Base-by-base conservation (phyloP, 2,113 vertebrate species). In the Thomomys bottae region DNA sequence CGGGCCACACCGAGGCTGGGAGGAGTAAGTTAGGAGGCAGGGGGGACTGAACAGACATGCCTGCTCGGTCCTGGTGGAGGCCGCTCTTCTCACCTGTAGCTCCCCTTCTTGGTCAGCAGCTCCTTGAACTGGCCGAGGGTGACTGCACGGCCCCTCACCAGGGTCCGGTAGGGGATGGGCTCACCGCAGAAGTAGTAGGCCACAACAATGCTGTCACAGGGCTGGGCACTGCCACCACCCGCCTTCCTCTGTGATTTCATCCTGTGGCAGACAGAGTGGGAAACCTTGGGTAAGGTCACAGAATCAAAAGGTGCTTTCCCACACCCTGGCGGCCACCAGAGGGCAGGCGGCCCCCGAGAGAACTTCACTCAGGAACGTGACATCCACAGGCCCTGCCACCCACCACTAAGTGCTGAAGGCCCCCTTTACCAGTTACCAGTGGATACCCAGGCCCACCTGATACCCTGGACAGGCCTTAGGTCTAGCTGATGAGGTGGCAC, bases 171-270 rank as follows among this genome's bases (percentile, higher is more conserved):
- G 0, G 99, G 99, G 95, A 99, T 99, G 0, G 98, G 98, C 95
- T 99, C 99, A 45, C 99, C 99, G 0, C 99, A 99, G 97, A 99
- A 99, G 96, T 99, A 99, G 92, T 99, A 99, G 0, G 99, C 99
- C 2, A 99, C 99, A 0, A 99, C 99, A 7, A 99, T 98, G 97
- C 98, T 99, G 92, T 99, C 99, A 7, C 98, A 98, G 0, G 98
- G 96, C 91, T 97, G 98, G 17, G 96, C 67, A 0, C 90, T 42
- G 17, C 93, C 92, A 0, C 97, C 81, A 54, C 97, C 94, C 2
- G 96, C 94, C 59, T 98, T 98, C 97, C 99, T 98, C 75, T 98
- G 98, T 0, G 98, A 97, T 96, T 99, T 99, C 26, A 98, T 98
- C 97, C 99, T 99, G 93, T 0, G 12, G 57, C 6, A 91, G 6